These are phyloP conservation scores for Trochalopteron elliotii DNA, from an alignment of 2,113 vertebrate genomes.

Conservation along the genomic window DNA sequence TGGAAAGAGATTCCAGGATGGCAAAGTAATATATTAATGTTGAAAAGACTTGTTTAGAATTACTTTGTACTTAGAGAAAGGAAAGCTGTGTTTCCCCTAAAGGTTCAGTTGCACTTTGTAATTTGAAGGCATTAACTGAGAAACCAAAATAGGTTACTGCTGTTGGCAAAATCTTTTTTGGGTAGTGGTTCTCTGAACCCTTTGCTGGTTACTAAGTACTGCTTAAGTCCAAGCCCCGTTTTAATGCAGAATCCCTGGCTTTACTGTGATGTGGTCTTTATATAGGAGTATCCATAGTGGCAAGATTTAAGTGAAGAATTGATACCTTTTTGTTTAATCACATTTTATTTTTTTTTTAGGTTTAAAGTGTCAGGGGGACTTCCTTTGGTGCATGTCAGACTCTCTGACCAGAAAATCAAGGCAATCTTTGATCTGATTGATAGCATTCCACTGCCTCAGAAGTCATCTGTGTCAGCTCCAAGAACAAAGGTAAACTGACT, in stretches of 20 bases:
- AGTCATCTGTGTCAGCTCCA: conserved; percentile 56
- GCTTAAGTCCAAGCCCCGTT: neutral
- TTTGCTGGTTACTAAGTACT: neutral
- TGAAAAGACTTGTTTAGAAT: neutral
- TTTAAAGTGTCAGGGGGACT: conserved; percentile 94
- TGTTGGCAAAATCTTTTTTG: neutral
- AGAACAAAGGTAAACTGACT: conserved; percentile 76
- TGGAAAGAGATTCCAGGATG: conserved; percentile 92
- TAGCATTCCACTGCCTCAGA: conserved; percentile 86
- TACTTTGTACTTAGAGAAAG: neutral
- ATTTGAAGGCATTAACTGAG: neutral
- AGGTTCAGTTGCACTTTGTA: neutral
- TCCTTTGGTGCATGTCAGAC: conserved; percentile 87
- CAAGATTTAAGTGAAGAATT: neutral
- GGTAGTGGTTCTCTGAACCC: neutral
- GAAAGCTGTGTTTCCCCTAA: neutral
- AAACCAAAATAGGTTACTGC: neutral
- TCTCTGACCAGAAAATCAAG: conserved; percentile 92
- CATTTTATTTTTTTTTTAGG: conserved; percentile 51
- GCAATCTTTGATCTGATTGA: conserved; percentile 80
- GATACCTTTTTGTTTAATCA: neutral
- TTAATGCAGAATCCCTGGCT: neutral
- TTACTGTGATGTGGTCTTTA: neutral
- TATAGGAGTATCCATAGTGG: neutral
- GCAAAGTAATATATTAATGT: conserved; percentile 78